These are phyloP conservation scores for Orestias chungarensis DNA, from an alignment of 2,797 vertebrate species.

Conservation along the genomic window DNA sequence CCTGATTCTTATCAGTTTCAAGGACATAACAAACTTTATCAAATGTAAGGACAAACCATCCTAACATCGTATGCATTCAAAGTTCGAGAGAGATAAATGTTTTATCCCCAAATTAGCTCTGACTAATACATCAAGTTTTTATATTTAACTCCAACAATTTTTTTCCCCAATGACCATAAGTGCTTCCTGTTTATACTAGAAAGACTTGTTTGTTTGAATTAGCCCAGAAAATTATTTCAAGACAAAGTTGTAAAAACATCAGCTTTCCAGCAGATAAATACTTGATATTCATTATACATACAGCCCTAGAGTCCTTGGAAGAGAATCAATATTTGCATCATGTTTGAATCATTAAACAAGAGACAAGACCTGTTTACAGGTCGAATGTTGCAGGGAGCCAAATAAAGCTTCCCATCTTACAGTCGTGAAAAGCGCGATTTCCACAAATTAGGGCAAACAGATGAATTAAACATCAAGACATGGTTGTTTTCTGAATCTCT, in stretches of 20 bases:
- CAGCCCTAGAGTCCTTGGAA: constrained; percentile 43
- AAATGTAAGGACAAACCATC: not conserved
- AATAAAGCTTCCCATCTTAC: constrained; percentile 19
- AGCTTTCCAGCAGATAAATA: constrained; percentile 17
- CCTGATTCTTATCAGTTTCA: not conserved
- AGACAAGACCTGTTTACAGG: constrained; percentile 44
- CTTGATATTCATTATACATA: constrained; percentile 39
- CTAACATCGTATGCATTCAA: not conserved
- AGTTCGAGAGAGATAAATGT: not conserved
- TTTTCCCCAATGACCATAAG: not conserved
- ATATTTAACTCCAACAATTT: no score
- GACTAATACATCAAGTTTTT: not conserved
- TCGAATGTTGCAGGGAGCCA: constrained; percentile 3
- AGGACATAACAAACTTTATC: not conserved
- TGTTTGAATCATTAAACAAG: constrained; percentile 55
- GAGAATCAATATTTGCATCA: constrained; percentile 46
- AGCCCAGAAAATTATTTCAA: not conserved
- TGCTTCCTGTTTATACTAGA: not conserved
- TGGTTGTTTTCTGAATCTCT: constrained; percentile 4
- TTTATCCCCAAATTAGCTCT: not conserved
- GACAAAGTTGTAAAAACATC: constrained; percentile 5
- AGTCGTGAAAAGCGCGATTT: constrained; percentile 19
- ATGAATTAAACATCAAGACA: constrained; percentile 61
- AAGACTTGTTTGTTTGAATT: not conserved
- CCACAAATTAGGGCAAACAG: constrained; percentile 51